Evolutionary conservation across 2,888 invertebrate species (phyloP).

Genomic region (Melolontha melolontha): DNA sequence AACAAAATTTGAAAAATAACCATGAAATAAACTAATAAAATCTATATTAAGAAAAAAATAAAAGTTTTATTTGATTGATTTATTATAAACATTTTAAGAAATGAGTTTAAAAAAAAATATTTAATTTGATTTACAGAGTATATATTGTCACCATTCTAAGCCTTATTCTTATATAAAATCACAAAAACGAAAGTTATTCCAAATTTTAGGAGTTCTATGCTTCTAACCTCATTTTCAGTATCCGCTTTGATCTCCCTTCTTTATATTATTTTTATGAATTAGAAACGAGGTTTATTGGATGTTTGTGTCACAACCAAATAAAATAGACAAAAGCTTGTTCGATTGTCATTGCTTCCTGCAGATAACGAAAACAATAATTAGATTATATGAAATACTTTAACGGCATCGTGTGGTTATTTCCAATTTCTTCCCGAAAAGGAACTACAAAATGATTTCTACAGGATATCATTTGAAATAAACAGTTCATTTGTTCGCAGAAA

Average conservation of each 20-base stretch:
- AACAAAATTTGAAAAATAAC: no score
- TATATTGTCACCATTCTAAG: no score
- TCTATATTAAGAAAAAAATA: no score
- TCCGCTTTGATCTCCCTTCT: not conserved
- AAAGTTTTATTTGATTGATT: no score
- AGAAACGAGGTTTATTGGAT: constrained; percentile 1
- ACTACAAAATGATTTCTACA: not conserved
- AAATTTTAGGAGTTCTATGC: no score
- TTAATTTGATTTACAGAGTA: no score
- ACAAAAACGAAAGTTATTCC: no score
- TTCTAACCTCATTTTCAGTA: not conserved
- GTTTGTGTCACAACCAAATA: constrained; percentile 1
- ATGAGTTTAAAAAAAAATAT: no score
- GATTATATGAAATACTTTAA: constrained; percentile 6
- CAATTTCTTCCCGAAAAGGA: not conserved
- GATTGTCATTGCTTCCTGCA: not conserved
- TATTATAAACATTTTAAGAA: no score
- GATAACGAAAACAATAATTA: constrained; percentile 6
- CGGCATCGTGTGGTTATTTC: constrained; percentile 1
- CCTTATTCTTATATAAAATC: no score
- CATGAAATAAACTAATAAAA: no score
- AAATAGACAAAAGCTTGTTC: not conserved
- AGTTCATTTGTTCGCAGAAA: no score
- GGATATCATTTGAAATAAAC: not conserved
- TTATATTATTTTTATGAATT: not conserved